Evolutionary conservation across 2,888 invertebrate species (phyloP).

Genomic region (Germaria angustata): DNA sequence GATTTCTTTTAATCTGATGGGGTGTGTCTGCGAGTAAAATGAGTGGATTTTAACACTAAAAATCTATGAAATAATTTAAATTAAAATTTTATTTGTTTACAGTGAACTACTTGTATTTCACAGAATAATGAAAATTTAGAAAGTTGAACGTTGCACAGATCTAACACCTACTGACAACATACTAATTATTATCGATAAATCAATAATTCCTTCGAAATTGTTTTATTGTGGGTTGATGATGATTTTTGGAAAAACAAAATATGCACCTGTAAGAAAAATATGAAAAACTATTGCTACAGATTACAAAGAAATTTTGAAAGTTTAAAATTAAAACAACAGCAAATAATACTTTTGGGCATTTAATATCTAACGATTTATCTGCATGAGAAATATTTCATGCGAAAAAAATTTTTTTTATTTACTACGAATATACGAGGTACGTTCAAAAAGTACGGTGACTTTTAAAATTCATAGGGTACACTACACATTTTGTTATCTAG

Average conservation of each 20-base stretch:
- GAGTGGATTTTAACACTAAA: slow-evolving; percentile 1
- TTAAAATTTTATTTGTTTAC: slow-evolving; percentile 25
- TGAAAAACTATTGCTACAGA: neutral
- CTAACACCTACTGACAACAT: slow-evolving; percentile 1
- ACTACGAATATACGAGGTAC: too few species aligned
- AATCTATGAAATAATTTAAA: slow-evolving; percentile 13
- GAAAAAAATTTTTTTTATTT: too few species aligned
- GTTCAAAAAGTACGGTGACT: too few species aligned
- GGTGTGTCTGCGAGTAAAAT: slow-evolving; percentile 19
- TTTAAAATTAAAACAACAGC: neutral
- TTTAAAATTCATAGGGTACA: too few species aligned
- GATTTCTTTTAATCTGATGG: slow-evolving; percentile 50
- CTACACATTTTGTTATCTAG: too few species aligned
- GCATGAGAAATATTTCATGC: too few species aligned
- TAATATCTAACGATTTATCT: too few species aligned
- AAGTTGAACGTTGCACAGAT: slow-evolving; percentile 22
- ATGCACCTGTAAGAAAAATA: slow-evolving; percentile 27
- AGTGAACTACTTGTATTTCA: neutral
- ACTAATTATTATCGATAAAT: slow-evolving; percentile 5
- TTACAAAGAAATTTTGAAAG: too few species aligned
- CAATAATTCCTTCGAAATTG: slow-evolving; percentile 1
- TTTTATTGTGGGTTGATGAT: slow-evolving; percentile 36
- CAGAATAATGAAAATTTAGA: neutral
- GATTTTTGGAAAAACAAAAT: slow-evolving; percentile 37
- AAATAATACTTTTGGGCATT: neutral